Evolutionary conservation across 2,113 vertebrate species (phyloP), one percentile per base, ranked within the genome.

Genomic region (Nibea coibor): DNA sequence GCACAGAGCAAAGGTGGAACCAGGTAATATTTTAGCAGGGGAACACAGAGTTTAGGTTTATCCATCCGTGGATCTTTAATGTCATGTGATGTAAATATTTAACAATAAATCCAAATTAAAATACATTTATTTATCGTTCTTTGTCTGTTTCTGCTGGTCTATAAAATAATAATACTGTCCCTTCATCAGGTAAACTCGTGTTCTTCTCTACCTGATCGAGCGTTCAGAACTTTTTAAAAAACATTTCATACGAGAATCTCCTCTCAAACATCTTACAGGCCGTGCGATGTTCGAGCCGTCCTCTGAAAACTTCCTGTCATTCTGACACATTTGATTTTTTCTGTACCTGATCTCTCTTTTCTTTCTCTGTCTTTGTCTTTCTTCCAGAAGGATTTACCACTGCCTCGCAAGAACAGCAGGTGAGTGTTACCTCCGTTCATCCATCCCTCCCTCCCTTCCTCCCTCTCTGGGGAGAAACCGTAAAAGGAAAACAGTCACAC

Each of bases 361-460:
- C 47, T 73, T 26, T 80, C 14, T 80, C 24, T 88, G 63, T 73
- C 43, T 82, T 62, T 83, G 67, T 78, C 51, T 90, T 92, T 92
- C 78, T 91, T 91, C 84, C 86, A 93, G 92, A 93, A 96, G 95
- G 95, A 96, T 89, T 91, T 96, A 84, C 95, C 95, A 12, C 93
- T 96, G 80, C 94, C 95, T 70, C 94, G 94, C 82, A 96, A 96
- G 83, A 96, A 87, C 93, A 96, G 94, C 92, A 95, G 95, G 95
- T 96, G 88, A 95, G 95, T 87, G 69, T 81, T 75, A 58, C 47
- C 51, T 82, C 47, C 5, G 15, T 39, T 72, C 45, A 50, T 50
- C 69, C 24, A 16, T 31, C 56, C 26, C n/a, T 70, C 47, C 43
- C 22, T n/a, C 47, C 66, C 75, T 31, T 50, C 26, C n/a, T 70